Base-by-base conservation (phyloP, 92 coral and sea anemone species). In the Chrysogorgia sp. region DNA sequence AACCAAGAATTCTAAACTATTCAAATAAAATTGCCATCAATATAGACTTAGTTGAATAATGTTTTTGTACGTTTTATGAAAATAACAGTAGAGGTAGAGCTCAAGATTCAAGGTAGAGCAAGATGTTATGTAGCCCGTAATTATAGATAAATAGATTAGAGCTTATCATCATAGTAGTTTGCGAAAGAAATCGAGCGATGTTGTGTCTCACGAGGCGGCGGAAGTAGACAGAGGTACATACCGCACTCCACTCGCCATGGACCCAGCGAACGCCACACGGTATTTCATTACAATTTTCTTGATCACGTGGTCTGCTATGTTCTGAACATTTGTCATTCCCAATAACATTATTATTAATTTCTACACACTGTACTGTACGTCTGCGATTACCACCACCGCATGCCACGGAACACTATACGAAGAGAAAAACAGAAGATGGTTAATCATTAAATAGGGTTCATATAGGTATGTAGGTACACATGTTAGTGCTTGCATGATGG, bases 231-330 rank as follows among this genome's bases (percentile, higher is more conserved):
- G 30, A n/a, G 58, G 12, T 41, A 58, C 86, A 12, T 80, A 93
- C 98, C 92, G 80, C 83, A 69, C 94, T 86, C 98, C 98, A 94
- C 64, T 87, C 70, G 14, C 94, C 71, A 58, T 92, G 88, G 30
- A 61, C 56, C 98, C 98, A 94, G 32, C 66, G 76, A 47, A 81
- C 94, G 19, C 86, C 83, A 82, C 98, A 94, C 22, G 98, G 97
- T 49, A 89, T 96, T 71, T 85, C 92, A 84, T 85, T 89, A 59
- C 98, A 94, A 25, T 66, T 65, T 34, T 82, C 86, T 19, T 57
- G 67, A 56, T 68, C 76, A 35, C 41, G 68, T 23, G 98, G 94
- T 52, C 84, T 91, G 85, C 76, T 84, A 9, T 89, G 81, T 58
- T 80, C 90, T 20, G 92, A 74, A 45, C 80, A 56, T 57, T 59